Conservation (phyloP, 1,140 invertebrate genomes). For the Tachypleus tridentatus region DNA sequence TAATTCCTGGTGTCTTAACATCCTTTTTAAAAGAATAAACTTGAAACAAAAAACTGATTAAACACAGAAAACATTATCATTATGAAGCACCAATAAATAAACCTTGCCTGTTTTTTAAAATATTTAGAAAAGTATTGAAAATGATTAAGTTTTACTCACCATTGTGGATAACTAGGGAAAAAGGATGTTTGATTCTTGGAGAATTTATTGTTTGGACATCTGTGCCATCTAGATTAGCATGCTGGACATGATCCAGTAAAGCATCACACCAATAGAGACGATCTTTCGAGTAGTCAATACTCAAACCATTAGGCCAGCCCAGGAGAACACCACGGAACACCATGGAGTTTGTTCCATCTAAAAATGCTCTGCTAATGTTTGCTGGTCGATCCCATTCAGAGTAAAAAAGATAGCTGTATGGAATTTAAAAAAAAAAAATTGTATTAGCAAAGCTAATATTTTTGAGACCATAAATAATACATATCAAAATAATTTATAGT, state of each 20-base stretch:
- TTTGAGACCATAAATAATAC: neutral
- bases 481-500: neutral
- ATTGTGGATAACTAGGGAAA: slow-evolving; percentile 85
- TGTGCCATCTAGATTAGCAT: slow-evolving; percentile 83
- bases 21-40: slow-evolving; percentile 3
- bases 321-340: slow-evolving; percentile 86
- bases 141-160: slow-evolving; percentile 29
- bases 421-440: no score
- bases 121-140: slow-evolving; percentile 2
- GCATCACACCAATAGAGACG: slow-evolving; percentile 93
- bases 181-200: slow-evolving; percentile 74
- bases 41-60: neutral
- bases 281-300: slow-evolving; percentile 76
- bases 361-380: slow-evolving; percentile 79
- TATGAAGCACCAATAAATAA: no score
- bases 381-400: slow-evolving; percentile 94
- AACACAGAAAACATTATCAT: no score
- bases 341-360: slow-evolving; percentile 70
- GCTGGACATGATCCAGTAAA: slow-evolving; percentile 86
- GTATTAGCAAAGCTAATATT: no score
- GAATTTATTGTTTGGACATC: slow-evolving; percentile 86
- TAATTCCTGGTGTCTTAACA: no score
- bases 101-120: neutral
- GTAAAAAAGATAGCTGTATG: slow-evolving; percentile 64
- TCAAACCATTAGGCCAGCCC: slow-evolving; percentile 91